Base-by-base conservation (phyloP, 2,888 invertebrate species). In the Atherix ibis region DNA sequence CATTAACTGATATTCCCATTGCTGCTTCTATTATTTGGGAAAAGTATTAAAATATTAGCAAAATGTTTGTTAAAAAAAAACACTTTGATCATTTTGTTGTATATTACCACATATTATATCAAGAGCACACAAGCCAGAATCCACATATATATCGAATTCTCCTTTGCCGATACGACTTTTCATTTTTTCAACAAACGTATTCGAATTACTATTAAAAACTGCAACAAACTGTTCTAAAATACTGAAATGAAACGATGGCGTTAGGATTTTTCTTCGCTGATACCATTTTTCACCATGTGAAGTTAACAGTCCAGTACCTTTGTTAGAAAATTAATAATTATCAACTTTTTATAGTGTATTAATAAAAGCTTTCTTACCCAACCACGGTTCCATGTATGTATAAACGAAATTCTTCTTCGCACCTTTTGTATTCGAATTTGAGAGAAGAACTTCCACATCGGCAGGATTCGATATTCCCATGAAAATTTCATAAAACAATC, bases 161-260 rank as follows among this genome's bases (percentile, higher is more conserved):
- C n/a, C n/a, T n/a, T n/a, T n/a, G n/a, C n/a, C n/a, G n/a, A n/a
- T n/a, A n/a, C n/a, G n/a, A n/a, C n/a, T n/a, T n/a, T n/a, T n/a
- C n/a, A n/a, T n/a, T n/a, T n/a, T n/a, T n/a, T n/a, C n/a, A n/a
- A n/a, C n/a, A n/a, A n/a, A n/a, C n/a, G n/a, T n/a, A n/a, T 60
- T 54, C n/a, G 68, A 62, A 40, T 75, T 72, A 37, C 67, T 67
- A 44, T 75, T 68, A 50, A 80, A 77, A 0, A 74, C 66, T 3
- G 70, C 69, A 13, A 76, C 49, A 51, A 76, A 80, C 44, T 73
- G 68, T 47, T 76, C 72, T 28, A 80, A 54, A 38, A 80, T 76
- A 47, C 73, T 72, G 51, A 79, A 79, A 52, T 81, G 80, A 53
- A 80, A 81, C 0, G 79, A 70, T 2, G 79, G 78, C 1, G 79